A percentile compares a stretch with the other conserved stretches of the same genome.
Evolutionary conservation across 2,113 vertebrate species (phyloP).

Genomic region (Maylandia zebra): DNA sequence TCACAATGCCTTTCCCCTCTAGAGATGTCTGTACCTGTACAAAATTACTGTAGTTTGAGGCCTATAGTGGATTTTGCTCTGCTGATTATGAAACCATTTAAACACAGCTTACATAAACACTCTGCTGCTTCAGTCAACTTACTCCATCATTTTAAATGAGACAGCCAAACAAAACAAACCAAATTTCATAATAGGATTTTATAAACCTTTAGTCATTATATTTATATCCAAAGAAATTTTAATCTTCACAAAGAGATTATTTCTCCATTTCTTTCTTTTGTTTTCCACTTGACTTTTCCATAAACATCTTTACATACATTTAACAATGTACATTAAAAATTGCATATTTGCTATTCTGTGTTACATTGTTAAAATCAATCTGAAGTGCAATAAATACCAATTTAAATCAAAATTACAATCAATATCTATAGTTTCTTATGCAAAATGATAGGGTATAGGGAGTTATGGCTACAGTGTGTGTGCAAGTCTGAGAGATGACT

Average conservation of each 20-base stretch:
- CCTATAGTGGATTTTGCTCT: neutral
- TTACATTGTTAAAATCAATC: neutral
- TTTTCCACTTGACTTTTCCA: neutral
- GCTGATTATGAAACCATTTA: neutral
- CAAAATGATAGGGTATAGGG: neutral
- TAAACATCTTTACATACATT: neutral
- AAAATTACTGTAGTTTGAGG: neutral
- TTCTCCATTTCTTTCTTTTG: neutral
- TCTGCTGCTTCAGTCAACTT: neutral
- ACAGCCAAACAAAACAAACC: neutral
- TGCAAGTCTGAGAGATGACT: neutral
- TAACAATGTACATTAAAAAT: neutral
- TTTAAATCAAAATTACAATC: neutral
- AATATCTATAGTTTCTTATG: neutral
- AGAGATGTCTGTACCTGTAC: neutral
- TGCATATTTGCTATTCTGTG: neutral
- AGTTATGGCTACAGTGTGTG: neutral
- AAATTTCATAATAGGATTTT: neutral
- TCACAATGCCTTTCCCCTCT: neutral
- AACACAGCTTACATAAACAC: neutral
- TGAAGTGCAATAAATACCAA: neutral
- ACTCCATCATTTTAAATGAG: neutral
- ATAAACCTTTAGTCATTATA: neutral
- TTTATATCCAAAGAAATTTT: neutral
- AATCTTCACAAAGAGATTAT: neutral